Percentiles rank a stretch among this genome's conserved stretches.
These are phyloP conservation scores for Oostethus manadensis DNA, from an alignment of 2,113 vertebrate species.

Conservation along the genomic window DNA sequence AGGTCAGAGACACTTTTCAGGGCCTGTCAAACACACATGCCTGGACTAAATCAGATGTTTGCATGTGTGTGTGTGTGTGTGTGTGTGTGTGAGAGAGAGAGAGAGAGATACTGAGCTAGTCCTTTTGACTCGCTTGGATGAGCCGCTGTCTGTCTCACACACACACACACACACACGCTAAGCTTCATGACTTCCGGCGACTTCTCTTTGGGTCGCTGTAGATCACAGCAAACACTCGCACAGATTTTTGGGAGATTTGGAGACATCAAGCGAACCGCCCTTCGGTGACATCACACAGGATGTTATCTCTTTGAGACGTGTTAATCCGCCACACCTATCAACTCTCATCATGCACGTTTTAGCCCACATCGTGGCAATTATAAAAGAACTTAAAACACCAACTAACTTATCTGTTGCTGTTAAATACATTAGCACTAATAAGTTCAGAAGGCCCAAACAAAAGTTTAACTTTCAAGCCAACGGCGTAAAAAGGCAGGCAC, in stretches of 20 bases:
- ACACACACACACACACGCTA: conserved; percentile 6
- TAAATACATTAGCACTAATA: neutral
- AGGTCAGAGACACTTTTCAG: conserved; percentile 10
- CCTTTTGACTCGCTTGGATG: conserved; percentile 17
- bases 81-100: conserved; percentile 10
- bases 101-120: conserved; percentile 26
- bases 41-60: conserved; percentile 2
- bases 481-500: too few relatives aligned
- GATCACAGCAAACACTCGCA: conserved; percentile 30
- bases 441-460: too few relatives aligned
- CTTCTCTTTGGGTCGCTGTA: conserved; percentile 24
- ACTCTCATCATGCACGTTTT: conserved; percentile 6
- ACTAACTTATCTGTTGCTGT: too few relatives aligned
- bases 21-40: conserved; percentile 1
- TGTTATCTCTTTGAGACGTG: conserved; percentile 15
- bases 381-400: too few relatives aligned
- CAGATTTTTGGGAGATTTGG: conserved; percentile 15
- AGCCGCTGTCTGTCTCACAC: conserved; percentile 15
- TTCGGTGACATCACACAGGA: conserved; percentile 41
- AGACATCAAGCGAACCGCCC: conserved; percentile 25
- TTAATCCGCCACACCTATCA: conserved; percentile 16
- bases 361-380: neutral
- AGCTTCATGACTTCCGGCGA: neutral
- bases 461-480: too few relatives aligned
- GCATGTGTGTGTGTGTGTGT: conserved; percentile 13